Evolutionary conservation across 2,888 invertebrate species (phyloP), one percentile per base, ranked within the genome.

Genomic region (Eupithecia subfuscata): DNA sequence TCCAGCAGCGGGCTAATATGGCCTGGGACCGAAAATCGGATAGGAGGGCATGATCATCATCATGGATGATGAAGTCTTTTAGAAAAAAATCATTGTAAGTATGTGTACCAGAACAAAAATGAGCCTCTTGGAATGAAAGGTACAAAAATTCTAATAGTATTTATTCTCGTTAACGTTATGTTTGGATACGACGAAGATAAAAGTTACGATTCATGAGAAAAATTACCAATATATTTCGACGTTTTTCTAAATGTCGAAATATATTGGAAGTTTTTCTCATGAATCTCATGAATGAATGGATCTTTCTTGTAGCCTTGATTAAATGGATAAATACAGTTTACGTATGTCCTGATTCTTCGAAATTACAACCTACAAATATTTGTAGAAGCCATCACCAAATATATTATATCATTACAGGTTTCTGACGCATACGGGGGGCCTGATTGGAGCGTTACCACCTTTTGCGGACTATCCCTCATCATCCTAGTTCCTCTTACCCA

Each of bases 401-500:
- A n/a, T 40, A 65, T 25, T 43, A 43, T 43, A 43, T 68, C 1
- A 34, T 70, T 69, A 2, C 90, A 96, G 96, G 92, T 96, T 0
- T 95, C 95, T 14, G 93, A 95, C 34, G 89, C 88, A 1, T 94
- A 95, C 77, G 92, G 92, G 0, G 92, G 93, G 0, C 95, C 96
- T 0, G 82, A 91, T 34, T 95, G 96, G 94, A 95, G 96, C 48
- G 91, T 96, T 0, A 94, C 96, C 1, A 88, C 96, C 25, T 97
- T 97, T 90, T 96, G 97, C 83, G 93, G 96, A 0, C 86, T 97
- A 18, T 92, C 97, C 0, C 91, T 97, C 16, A 89, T 97, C 3
- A 96, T 97, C 0, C 92, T 97, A 40, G 87, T 98, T 1, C 92
- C 97, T 0, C 93, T 97, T 34, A 96, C 96, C 7, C 97, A 97